Evolutionary conservation across 2,797 vertebrate species (phyloP).

Genomic region (Acrossocheilus fasciatus): DNA sequence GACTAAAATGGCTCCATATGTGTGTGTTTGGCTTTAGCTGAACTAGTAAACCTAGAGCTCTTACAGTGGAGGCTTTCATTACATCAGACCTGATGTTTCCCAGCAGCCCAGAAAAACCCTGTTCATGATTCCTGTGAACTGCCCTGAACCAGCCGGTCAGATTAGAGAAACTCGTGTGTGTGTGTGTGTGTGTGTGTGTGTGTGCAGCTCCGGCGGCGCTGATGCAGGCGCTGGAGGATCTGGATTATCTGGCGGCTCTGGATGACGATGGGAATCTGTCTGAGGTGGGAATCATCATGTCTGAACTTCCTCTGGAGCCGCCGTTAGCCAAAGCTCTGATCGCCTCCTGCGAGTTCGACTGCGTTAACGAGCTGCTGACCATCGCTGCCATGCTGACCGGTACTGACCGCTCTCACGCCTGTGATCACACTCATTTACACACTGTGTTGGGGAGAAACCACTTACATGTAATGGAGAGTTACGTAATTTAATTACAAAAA

Average conservation of each 20-base stretch:
- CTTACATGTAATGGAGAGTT: too few species aligned
- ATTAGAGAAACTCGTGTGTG: neutral
- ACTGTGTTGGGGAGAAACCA: too few species aligned
- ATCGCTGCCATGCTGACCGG: conserved; percentile 94
- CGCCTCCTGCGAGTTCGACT: conserved; percentile 93
- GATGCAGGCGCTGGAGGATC: conserved; percentile 96
- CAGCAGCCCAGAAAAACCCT: neutral
- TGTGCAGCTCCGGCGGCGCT: conserved; percentile 88
- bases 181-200: neutral
- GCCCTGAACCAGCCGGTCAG: neutral
- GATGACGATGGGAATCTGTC: conserved; percentile 93
- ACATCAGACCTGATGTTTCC: neutral
- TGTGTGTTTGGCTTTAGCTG: too few species aligned
- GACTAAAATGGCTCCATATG: too few species aligned
- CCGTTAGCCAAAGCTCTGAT: conserved; percentile 92
- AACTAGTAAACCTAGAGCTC: neutral
- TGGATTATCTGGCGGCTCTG: conserved; percentile 94
- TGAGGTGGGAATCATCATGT: conserved; percentile 95
- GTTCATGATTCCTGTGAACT: neutral
- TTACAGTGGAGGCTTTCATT: neutral
- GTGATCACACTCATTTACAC: neutral
- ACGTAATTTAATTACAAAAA: too few species aligned
- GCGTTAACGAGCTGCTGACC: conserved; percentile 94
- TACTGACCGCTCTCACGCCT: too few species aligned
- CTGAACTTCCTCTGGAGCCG: conserved; percentile 90